These are phyloP conservation scores for Lasiurus cinereus DNA, from an alignment of 2,113 vertebrate species.

Conservation along the genomic window DNA sequence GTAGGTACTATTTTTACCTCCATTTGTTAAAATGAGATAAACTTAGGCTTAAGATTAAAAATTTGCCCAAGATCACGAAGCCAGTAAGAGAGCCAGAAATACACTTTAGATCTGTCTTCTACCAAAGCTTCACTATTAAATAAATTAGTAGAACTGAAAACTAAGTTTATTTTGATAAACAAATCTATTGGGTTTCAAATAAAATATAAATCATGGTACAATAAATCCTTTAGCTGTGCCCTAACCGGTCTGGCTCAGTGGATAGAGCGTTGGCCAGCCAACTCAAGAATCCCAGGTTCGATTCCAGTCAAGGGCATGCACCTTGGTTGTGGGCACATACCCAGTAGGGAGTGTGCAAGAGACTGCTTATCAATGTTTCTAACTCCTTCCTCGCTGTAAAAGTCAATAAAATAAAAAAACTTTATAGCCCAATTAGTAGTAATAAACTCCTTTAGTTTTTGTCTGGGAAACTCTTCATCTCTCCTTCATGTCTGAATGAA, in stretches of 20 bases:
- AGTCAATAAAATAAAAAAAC: no score
- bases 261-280: no score
- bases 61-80: not conserved
- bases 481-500: not conserved
- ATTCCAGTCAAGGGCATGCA: no score
- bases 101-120: not conserved
- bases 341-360: no score
- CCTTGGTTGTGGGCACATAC: no score
- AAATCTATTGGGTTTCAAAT: slow-evolving; percentile 7
- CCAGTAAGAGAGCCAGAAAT: not conserved
- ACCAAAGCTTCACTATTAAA: slow-evolving; percentile 4
- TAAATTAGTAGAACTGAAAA: slow-evolving; percentile 22
- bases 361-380: no score
- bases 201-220: not conserved
- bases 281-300: no score
- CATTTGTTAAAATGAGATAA: slow-evolving; percentile 6
- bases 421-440: no score
- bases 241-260: no score
- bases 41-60: not conserved
- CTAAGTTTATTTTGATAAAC: not conserved
- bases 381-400: no score
- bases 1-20: not conserved
- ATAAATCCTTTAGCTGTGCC: not conserved
- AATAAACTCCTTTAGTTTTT: not conserved
- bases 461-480: not conserved